Base-by-base conservation (phyloP, 2,888 invertebrate species). In the Heliconius ethilla region DNA sequence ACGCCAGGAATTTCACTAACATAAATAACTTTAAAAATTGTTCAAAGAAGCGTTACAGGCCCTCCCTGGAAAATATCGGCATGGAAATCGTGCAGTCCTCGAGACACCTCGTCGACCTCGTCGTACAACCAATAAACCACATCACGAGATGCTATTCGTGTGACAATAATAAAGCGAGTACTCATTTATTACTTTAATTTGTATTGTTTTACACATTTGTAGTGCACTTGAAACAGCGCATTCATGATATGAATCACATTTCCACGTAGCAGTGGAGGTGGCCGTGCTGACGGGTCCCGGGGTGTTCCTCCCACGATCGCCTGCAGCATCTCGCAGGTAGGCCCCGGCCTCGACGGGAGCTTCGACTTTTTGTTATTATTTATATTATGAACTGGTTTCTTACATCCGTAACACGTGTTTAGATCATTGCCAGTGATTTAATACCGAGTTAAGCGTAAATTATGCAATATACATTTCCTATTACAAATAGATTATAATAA, bases 301-400 rank as follows among this genome's bases (percentile, higher is more conserved):
- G 33, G 1, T 33, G 7, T 7, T 33, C 33, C 33, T 7, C 33
- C 33, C 7, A 33, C 33, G 33, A 33, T 1, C 25, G 59, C 73
- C 11, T 62, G 25, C 33, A 33, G 55, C 45, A 45, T 45, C 15
- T 15, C 55, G 73, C 73, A 73, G 73, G 73, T 73, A 73, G 73
- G n/a, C 51, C 45, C 25, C 70, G 67, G n/a, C 55, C 55, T 70
- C 70, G 13, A 22, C 55, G n/a, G 51, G 55, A 74, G 27, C 27
- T 65, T 65, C 37, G 40, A 74, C 74, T 63, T 74, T 74, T 74
- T 65, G 33, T 72, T 69, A 40, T 59, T 72, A 72, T 59, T 59
- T 37, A 29, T 37, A 72, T 51, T 51, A 18, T 59, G 40, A 55
- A 40, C 40, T 37, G 72, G 72, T 72, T 72, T 27, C 40, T 25